Base-by-base conservation (phyloP, 1,140 invertebrate species). In the Drosophila bocki region DNA sequence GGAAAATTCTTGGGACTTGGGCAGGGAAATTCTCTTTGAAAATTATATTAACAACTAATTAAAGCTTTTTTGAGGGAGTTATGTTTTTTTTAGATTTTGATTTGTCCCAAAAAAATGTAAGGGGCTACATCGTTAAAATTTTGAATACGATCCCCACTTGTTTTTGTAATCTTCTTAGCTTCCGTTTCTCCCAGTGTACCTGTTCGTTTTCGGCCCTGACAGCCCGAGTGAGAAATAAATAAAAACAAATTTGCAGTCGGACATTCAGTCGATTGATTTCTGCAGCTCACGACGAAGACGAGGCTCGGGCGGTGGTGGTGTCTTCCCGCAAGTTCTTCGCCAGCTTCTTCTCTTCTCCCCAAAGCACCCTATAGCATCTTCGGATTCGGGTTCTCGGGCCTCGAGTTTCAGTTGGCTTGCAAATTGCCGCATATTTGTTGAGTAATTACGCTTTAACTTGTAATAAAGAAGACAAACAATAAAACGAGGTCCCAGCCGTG, bases 401-500 rank as follows among this genome's bases (percentile, higher is more conserved):
- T 29, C 29, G 8, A 45, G 65, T 51, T 70, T 37, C 67, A 68
- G 71, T 51, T 72, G 65, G 83, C 83, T 72, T 86, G 69, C 84
- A 88, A 88, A 88, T 88, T 88, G 85, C 85, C 69, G 85, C 85
- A 88, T 90, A 88, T 88, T 88, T 88, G 85, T 88, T 88, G 85
- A 88, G 85, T 88, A 88, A 88, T 88, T 88, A 88, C 85, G 85
- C 85, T 90, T 88, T 85, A 88, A 85, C 85, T 88, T 88, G 85
- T 88, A 88, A 88, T 88, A 88, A 88, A 88, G 85, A 88, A 88
- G 85, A 82, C 85, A 88, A 88, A 88, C 85, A 88, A 88, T 90
- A 90, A 88, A 90, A 88, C 86, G 78, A 88, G 85, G 75, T 67
- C 74, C 74, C 51, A 42, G 62, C 71, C 82, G 59, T 60, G 75